Evolutionary conservation across 1,140 invertebrate species (phyloP).

Genomic region (Drosophila fuyamai): DNA sequence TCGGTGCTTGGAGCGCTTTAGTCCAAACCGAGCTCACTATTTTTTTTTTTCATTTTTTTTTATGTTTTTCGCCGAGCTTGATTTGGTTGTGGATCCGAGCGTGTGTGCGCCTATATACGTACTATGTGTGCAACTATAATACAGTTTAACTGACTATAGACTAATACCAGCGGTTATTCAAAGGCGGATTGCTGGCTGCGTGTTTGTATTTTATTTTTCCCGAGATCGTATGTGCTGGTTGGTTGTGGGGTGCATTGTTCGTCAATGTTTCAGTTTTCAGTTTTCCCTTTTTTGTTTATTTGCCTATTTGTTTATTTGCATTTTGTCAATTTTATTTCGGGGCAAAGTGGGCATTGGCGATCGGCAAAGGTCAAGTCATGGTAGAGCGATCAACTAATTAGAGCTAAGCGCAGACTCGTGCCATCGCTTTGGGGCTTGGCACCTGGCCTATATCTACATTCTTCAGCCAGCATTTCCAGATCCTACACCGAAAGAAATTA

Average conservation of each 20-base stretch:
- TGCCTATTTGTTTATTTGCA: slow-evolving; percentile 11
- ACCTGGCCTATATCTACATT: slow-evolving; percentile 9
- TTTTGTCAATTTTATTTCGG: slow-evolving; percentile 22
- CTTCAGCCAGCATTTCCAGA: neutral
- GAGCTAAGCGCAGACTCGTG: slow-evolving; percentile 58
- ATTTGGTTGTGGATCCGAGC: slow-evolving; percentile 44
- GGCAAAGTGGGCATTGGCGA: slow-evolving; percentile 2
- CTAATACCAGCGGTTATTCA: slow-evolving; percentile 50
- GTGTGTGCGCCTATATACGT: neutral
- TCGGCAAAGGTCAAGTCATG: slow-evolving; percentile 74
- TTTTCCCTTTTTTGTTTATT: slow-evolving; percentile 17
- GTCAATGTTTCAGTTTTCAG: slow-evolving; percentile 19
- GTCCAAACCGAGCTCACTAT: slow-evolving; percentile 67
- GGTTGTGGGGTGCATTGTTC: slow-evolving; percentile 35
- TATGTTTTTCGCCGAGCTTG: slow-evolving; percentile 62
- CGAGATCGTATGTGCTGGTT: slow-evolving; percentile 9
- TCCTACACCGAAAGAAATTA: slow-evolving; percentile 3
- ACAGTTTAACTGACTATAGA: slow-evolving; percentile 68
- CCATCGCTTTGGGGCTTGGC: slow-evolving; percentile 45
- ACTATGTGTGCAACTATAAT: slow-evolving; percentile 43
- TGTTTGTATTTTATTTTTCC: slow-evolving; percentile 12
- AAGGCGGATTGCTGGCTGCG: slow-evolving; percentile 38
- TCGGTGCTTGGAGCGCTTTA: slow-evolving; percentile 77
- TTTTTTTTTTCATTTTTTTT: slow-evolving; percentile 7
- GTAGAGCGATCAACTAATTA: slow-evolving; percentile 78